These are phyloP conservation scores for Penelope pileata DNA, from an alignment of 2,113 vertebrate species.

Conservation along the genomic window DNA sequence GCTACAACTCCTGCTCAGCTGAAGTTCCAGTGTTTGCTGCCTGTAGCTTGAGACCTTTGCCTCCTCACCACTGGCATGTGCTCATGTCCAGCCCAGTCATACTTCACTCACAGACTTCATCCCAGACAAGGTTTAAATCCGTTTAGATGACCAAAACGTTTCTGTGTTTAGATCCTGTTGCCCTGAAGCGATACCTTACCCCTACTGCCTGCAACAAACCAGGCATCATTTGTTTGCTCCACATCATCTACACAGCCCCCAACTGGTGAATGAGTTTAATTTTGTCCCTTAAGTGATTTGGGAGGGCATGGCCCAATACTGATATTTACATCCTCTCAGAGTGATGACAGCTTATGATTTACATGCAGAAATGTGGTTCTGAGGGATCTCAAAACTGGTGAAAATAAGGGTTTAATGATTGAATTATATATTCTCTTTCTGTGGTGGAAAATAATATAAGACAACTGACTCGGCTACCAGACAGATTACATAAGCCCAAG, in stretches of 20 bases:
- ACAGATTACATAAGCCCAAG: conserved; percentile 82
- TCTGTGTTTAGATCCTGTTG: not conserved
- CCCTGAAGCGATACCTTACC: not conserved
- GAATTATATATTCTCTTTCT: conserved; percentile 77
- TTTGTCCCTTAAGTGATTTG: conserved; percentile 19
- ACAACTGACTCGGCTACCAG: conserved; percentile 76
- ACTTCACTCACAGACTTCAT: not conserved
- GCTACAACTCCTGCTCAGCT: not conserved
- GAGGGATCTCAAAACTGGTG: conserved; percentile 48
- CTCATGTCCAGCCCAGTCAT: not conserved
- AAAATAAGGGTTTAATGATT: conserved; percentile 79
- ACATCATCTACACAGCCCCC: not conserved
- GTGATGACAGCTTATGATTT: conserved; percentile 62
- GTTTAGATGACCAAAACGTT: not conserved
- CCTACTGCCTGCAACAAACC: not conserved
- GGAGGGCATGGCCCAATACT: not conserved
- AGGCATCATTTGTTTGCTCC: not conserved
- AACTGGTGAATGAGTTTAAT: conserved; percentile 9
- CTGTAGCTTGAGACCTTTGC: not conserved
- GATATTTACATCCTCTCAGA: not conserved
- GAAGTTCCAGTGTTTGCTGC: not conserved
- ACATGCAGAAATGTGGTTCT: conserved; percentile 54
- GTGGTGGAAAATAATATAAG: conserved; percentile 78
- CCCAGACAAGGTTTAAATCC: not conserved
- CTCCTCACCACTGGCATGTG: not conserved